Conservation (phyloP, 2,797 vertebrate genomes). For the Centroberyx gerrardi region DNA sequence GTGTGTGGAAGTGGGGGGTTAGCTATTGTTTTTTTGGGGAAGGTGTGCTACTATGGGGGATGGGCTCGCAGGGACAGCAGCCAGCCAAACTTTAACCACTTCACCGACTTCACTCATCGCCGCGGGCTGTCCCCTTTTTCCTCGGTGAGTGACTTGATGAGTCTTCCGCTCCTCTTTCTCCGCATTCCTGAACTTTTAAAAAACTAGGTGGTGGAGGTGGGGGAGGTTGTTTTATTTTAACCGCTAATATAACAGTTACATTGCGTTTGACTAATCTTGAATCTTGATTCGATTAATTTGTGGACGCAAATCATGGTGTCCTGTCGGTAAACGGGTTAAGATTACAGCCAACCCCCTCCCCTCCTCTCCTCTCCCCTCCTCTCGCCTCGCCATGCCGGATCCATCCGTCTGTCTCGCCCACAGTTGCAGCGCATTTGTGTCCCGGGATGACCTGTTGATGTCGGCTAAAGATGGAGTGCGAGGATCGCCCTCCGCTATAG, state of each 20-base stretch:
- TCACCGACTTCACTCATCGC: conserved; percentile 70
- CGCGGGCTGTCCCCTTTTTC: conserved; percentile 45
- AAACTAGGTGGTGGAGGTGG: conserved; percentile 18
- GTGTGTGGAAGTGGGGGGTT: conserved; percentile 49
- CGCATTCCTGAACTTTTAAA: conserved; percentile 71
- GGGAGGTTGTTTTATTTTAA: neutral
- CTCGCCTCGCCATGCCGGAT: conserved; percentile 73
- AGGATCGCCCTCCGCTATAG: conserved; percentile 57
- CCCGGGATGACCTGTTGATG: conserved; percentile 90
- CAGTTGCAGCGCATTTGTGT: conserved; percentile 83
- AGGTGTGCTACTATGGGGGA: conserved; percentile 83
- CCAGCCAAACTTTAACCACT: conserved; percentile 86
- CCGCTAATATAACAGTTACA: neutral
- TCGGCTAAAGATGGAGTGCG: conserved; percentile 79
- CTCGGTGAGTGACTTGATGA: conserved; percentile 48
- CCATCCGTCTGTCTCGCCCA: conserved; percentile 79
- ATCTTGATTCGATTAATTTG: neutral
- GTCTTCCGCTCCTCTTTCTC: conserved; percentile 36
- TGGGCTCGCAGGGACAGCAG: conserved; percentile 76
- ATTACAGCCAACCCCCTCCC: conserved; percentile 47
- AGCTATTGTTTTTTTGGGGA: conserved; percentile 72
- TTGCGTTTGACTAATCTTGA: neutral
- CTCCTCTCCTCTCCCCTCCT: conserved; percentile 21
- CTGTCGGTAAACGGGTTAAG: conserved; percentile 73
- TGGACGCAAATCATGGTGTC: conserved; percentile 21